Evolutionary conservation across 2,113 vertebrate species (phyloP), one percentile per base, ranked within the genome.

Genomic region (Asarcornis scutulata): DNA sequence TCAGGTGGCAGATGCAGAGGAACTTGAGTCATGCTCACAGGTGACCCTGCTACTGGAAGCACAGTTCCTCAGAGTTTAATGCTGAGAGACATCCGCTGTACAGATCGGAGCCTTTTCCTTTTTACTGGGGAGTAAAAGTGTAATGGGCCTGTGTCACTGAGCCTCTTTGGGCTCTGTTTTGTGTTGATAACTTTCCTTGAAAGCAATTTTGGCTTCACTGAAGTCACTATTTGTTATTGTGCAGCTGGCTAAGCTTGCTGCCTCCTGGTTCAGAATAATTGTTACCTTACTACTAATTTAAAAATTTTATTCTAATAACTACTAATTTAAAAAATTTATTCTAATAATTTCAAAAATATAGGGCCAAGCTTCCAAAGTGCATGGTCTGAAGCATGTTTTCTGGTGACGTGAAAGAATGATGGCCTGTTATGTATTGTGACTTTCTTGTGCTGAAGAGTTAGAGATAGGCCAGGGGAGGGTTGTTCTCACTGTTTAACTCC

Each of bases 1-100:
- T 53, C 48, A 46, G n/a, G 8, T 10, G 11, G 26, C 52, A 89
- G 34, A 48, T 82, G 36, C 36, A 42, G 42, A 62, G 56, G 32
- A 81, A 18, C 32, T 86, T 0, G 0, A n/a, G n/a, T 53, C 2
- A 1, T 7, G 52, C 64, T 86, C 0, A 0, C 26, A 25, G 9
- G 21, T 3, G 18, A 4, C 14, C 6, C 11, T 13, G 9, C 26
- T 81, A 11, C 58, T 66, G 42, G 32, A 12, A 68, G 52, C 50
- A 4, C 9, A 26, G 11, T 26, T 86, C 15, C 21, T 72, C 13
- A 17, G 36, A 50, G 18, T 0, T 69, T 38, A 77, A 22, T 6
- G 2, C 0, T 76, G 31, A 60, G 32, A 22, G 14, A 36, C 17
- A 9, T 46, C 25, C 6, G 21, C n/a, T 58, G n/a, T 75, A 59